Evolutionary conservation across 2,888 invertebrate species (phyloP), one percentile per base, ranked within the genome.

Genomic region (Cerceris rybyensis): DNA sequence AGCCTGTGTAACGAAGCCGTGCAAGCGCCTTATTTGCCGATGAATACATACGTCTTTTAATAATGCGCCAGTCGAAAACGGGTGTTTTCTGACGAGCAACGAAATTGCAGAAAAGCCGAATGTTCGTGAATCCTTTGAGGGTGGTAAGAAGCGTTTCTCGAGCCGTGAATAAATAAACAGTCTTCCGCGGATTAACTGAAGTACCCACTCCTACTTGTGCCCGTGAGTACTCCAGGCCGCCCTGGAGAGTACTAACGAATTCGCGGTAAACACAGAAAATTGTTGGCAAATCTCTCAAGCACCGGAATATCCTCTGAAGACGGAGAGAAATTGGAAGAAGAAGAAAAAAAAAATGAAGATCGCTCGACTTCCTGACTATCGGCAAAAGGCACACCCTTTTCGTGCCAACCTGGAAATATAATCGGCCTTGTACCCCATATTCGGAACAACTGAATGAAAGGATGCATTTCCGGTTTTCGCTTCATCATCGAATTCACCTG

Each of bases 161-260:
- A 80, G 73, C 73, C 75, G 68, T 81, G 84, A 86, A 86, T 86
- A 86, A 86, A 86, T 87, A 86, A 83, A 85, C 80, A 82, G 82
- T 83, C 84, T 86, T 80, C 70, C 80, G 57, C 66, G 81, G 78
- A 86, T 86, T 86, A 86, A 81, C 73, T 81, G 64, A 59, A 87
- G 83, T 72, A 83, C 71, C 70, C 75, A 75, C 71, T 81, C 66
- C 70, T 70, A 71, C 78, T 65, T 70, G 79, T 77, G 75, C 65
- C 73, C 58, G 28, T 28, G 65, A 66, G 75, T 76, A 78, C 83
- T 77, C 80, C 57, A 63, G 67, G 28, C 17, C 64, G 63, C 57
- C 65, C 67, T 64, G 54, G 64, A 78, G 64, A 70, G 78, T 78
- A 79, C 84, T 79, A 82, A 86, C 83, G 80, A 87, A 87, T 83